These are phyloP conservation scores for Drosophila neoperkinsi DNA, from an alignment of 2,888 invertebrate species.

Conservation along the genomic window DNA sequence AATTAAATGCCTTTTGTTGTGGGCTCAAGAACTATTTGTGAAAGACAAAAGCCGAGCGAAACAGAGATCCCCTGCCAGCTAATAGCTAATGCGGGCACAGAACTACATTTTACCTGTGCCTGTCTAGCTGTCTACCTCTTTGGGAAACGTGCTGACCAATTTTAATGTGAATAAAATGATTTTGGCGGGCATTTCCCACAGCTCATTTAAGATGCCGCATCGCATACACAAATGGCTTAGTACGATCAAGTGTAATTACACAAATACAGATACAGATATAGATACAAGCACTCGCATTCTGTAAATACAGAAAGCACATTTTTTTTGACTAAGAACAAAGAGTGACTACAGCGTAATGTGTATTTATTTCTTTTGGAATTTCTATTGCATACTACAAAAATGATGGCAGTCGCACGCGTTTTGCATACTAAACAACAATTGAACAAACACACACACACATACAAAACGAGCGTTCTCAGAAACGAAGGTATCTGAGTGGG, in stretches of 20 bases:
- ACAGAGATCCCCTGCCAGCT: constrained; percentile 1
- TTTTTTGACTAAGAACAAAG: constrained; percentile 30
- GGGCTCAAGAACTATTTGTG: constrained; percentile 35
- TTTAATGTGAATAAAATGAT: constrained; percentile 32
- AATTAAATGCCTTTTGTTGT: constrained; percentile 73
- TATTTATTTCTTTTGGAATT: constrained; percentile 54
- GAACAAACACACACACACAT: not conserved
- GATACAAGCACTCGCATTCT: constrained; percentile 18
- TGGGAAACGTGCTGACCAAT: constrained; percentile 39
- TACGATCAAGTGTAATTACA: constrained; percentile 24
- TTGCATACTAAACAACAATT: constrained; percentile 59
- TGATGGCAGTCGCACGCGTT: constrained; percentile 57
- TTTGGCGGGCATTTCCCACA: constrained; percentile 61
- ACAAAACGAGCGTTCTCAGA: constrained; percentile 1
- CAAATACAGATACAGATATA: not conserved
- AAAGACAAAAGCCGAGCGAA: constrained; percentile 48
- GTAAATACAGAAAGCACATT: not conserved
- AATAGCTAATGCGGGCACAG: constrained; percentile 41
- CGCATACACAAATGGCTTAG: constrained; percentile 14
- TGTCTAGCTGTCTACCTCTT: not conserved
- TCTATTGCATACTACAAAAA: constrained; percentile 55
- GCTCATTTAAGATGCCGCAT: constrained; percentile 47
- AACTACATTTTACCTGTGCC: constrained; percentile 23
- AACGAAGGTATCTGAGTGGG: constrained; percentile 35
- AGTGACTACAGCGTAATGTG: constrained; percentile 16